A percentile compares a stretch with the other conserved stretches of the same genome.
phyloP scores from a whole-genome alignment of 2,797 vertebrate species.

The Philypnodon macrostomus region DNA sequence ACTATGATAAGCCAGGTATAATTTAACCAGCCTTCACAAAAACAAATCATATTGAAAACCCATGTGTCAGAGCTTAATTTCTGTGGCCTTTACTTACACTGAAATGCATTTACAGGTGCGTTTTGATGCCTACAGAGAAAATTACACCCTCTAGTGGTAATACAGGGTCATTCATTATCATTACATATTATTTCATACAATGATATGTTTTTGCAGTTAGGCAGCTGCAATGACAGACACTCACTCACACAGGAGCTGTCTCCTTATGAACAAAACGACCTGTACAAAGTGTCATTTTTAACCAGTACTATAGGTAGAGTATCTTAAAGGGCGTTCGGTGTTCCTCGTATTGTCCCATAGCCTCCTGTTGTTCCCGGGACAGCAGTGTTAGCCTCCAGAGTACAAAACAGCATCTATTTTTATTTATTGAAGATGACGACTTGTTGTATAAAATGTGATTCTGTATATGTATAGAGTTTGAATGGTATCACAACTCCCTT shows the following conservation, averaged over 20 bases:
- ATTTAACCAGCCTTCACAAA: slow-evolving; percentile 7
- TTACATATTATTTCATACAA: slow-evolving; percentile 31
- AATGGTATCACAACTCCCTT: slow-evolving; percentile 75
- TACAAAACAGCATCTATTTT: slow-evolving; percentile 82
- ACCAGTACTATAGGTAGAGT: slow-evolving; percentile 69
- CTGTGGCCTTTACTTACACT: slow-evolving; percentile 12
- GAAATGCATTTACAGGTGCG: slow-evolving; percentile 18
- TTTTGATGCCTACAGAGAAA: slow-evolving; percentile 3
- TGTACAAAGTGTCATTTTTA: slow-evolving; percentile 79
- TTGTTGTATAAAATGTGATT: slow-evolving; percentile 81
- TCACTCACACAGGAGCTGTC: slow-evolving; percentile 57
- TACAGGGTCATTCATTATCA: slow-evolving; percentile 63
- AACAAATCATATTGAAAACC: slow-evolving; percentile 1
- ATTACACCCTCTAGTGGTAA: slow-evolving; percentile 47
- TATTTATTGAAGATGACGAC: slow-evolving; percentile 81
- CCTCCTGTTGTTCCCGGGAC: slow-evolving; percentile 76
- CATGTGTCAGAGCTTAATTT: slow-evolving; percentile 6
- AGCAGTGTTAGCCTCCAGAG: slow-evolving; percentile 78
- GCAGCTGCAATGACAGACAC: slow-evolving; percentile 78
- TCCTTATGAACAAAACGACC: slow-evolving; percentile 64
- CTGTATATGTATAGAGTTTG: slow-evolving; percentile 82
- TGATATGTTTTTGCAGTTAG: slow-evolving; percentile 56
- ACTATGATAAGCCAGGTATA: slow-evolving; percentile 11
- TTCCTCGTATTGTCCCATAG: slow-evolving; percentile 80
- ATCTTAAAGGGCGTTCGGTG: slow-evolving; percentile 81